Conservation (phyloP, 2,888 invertebrate genomes). For the Lumbricus terrestris region DNA sequence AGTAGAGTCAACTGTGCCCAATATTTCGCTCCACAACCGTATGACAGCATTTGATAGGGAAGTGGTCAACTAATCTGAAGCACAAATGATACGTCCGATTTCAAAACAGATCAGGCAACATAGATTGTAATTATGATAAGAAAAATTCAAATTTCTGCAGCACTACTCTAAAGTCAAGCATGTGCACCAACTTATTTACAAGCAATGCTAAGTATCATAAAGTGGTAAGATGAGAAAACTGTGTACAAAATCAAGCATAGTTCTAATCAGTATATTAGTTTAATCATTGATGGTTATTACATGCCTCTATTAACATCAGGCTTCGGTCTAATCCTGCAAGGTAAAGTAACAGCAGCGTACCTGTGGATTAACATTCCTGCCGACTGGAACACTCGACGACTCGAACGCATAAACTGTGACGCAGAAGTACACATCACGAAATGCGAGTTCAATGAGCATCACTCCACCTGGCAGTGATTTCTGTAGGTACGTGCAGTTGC, state of each 20-base stretch:
- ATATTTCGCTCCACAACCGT: not conserved
- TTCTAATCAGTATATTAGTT: not conserved
- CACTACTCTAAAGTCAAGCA: too few relatives aligned
- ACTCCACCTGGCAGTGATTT: slow-evolving; percentile 72
- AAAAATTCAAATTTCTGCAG: too few relatives aligned
- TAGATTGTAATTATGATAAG: too few relatives aligned
- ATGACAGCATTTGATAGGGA: too few relatives aligned
- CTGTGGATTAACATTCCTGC: slow-evolving; percentile 43
- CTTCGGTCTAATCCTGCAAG: too few relatives aligned
- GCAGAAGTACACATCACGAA: slow-evolving; percentile 72
- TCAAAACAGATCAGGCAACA: not conserved
- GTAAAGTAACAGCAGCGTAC: not conserved
- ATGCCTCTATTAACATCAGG: not conserved
- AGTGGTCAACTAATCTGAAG: too few relatives aligned
- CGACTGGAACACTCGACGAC: slow-evolving; percentile 51
- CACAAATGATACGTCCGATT: not conserved
- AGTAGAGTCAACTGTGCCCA: not conserved
- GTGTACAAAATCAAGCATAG: not conserved
- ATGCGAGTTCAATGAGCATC: slow-evolving; percentile 69
- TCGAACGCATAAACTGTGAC: slow-evolving; percentile 71
- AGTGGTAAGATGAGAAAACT: not conserved
- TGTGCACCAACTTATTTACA: too few relatives aligned
- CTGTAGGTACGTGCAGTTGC: slow-evolving; percentile 63
- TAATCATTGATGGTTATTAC: not conserved
- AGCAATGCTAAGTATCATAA: too few relatives aligned